phyloP scores from a whole-genome alignment of 2,888 invertebrate species.

The Habroteleia sp. region DNA sequence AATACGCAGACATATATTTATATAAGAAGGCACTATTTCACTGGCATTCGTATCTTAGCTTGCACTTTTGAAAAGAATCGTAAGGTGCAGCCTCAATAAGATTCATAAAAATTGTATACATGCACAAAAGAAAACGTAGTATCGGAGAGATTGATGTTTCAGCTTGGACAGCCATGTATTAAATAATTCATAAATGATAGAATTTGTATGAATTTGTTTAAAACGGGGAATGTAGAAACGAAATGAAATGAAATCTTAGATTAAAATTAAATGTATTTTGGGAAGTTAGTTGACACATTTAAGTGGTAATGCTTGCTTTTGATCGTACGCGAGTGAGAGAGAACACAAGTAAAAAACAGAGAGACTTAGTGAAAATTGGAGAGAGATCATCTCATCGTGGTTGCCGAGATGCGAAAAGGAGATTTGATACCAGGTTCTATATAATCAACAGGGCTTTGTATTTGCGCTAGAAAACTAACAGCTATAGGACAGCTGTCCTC shows the following conservation, averaged over 20 bases:
- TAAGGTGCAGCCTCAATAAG: slow-evolving; percentile 11
- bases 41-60: slow-evolving; percentile 6
- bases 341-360: neutral
- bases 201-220: slow-evolving; percentile 31
- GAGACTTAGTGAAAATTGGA: slow-evolving; percentile 5
- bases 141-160: slow-evolving; percentile 36
- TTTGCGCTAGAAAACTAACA: slow-evolving; percentile 70
- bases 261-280: slow-evolving; percentile 36
- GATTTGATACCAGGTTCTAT: slow-evolving; percentile 54
- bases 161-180: slow-evolving; percentile 15
- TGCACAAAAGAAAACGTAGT: slow-evolving; percentile 20
- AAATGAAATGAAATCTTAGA: slow-evolving; percentile 26
- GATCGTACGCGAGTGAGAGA: neutral
- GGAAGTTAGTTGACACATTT: slow-evolving; percentile 15
- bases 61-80: slow-evolving; percentile 24
- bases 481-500: slow-evolving; percentile 38
- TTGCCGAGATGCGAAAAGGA: slow-evolving; percentile 41
- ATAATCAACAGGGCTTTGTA: slow-evolving; percentile 67
- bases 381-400: slow-evolving; percentile 33
- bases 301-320: slow-evolving; percentile 8
- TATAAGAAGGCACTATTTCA: slow-evolving; percentile 3
- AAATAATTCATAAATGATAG: slow-evolving; percentile 46
- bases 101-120: slow-evolving; percentile 25
- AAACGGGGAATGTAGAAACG: slow-evolving; percentile 7
- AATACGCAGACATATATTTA: too few species aligned